Base-by-base conservation (phyloP, 1,140 invertebrate species). In the Nasonia vitripennis region DNA sequence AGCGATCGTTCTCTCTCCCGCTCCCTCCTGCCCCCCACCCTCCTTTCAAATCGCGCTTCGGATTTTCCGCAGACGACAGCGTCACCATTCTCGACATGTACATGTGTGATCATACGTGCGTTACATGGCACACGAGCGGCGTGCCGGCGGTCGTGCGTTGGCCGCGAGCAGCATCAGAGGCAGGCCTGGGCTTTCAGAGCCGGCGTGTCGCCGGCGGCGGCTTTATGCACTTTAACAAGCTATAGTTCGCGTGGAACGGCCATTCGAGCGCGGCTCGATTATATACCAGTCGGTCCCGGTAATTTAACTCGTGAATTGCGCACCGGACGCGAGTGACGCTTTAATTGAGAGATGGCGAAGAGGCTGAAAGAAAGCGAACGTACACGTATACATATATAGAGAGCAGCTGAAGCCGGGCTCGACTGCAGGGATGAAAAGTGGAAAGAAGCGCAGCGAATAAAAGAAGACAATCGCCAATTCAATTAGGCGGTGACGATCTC, bases 201-300 rank as follows among this genome's bases (percentile, higher is more conserved):
- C 17, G 20, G 2, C 20, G 55, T 62, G 20, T 62, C 55, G 55
- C 55, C 55, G 4, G 4, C 17, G 55, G 55, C 55, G 17, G 55
- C 55, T n/a, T 62, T 62, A 62, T 62, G 55, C 55, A n/a, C 55
- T 62, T 62, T 62, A 62, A 62, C 55, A 62, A 62, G 55, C 55
- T 20, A 62, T 62, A 7, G 55, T 62, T 62, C 55, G 20, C 55
- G 20, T 62, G 17, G 55, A 62, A 62, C 55, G 20, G 20, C 55
- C 55, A n/a, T 62, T 62, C 55, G 17, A 20, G 55, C 55, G 6
- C 5, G 55, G 55, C 55, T 62, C 55, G 17, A 62, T 62, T 62
- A 62, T 62, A 62, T 7, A 45, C 5, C 20, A n/a, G 55, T n/a
- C 20, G 55, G 55, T 62, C 55, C 6, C 55, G 55, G 55, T 62